These are phyloP conservation scores for Eremophila alpestris DNA, from an alignment of 2,797 vertebrate genomes.

Conservation along the genomic window DNA sequence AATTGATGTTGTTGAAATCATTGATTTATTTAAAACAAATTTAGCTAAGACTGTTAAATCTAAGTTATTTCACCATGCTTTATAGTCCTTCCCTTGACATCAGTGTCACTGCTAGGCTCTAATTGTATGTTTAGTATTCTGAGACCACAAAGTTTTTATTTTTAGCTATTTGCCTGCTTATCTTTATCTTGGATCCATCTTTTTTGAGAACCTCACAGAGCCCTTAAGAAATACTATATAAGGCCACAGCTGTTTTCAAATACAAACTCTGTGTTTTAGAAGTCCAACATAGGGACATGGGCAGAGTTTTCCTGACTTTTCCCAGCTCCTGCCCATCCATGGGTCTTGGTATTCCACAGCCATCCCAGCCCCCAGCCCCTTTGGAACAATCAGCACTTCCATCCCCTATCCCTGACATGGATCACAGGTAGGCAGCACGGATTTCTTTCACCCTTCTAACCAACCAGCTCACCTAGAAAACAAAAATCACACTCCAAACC, in stretches of 20 bases:
- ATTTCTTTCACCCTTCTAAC: not conserved
- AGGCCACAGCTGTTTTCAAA: not conserved
- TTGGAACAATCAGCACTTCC: not conserved
- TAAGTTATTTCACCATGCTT: not conserved
- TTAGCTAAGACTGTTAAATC: not conserved
- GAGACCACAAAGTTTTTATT: not conserved
- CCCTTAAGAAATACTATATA: not conserved
- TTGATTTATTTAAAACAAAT: not conserved
- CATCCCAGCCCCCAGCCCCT: not conserved
- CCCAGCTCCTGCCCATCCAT: not conserved
- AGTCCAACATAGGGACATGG: not conserved
- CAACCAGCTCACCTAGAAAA: not conserved
- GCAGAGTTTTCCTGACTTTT: not conserved
- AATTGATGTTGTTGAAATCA: not conserved
- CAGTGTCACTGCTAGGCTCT: not conserved
- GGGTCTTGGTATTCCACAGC: not conserved
- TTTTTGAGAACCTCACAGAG: not conserved
- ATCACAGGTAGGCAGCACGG: not conserved
- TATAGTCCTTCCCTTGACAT: not conserved
- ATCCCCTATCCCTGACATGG: rapidly evolving
- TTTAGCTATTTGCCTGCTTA: not conserved
- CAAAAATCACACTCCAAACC: not conserved
- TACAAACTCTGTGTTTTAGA: not conserved
- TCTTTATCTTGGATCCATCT: not conserved
- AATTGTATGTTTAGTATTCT: not conserved